Conservation (phyloP, 2,888 invertebrate species). For the Oscheius sp. region DNA sequence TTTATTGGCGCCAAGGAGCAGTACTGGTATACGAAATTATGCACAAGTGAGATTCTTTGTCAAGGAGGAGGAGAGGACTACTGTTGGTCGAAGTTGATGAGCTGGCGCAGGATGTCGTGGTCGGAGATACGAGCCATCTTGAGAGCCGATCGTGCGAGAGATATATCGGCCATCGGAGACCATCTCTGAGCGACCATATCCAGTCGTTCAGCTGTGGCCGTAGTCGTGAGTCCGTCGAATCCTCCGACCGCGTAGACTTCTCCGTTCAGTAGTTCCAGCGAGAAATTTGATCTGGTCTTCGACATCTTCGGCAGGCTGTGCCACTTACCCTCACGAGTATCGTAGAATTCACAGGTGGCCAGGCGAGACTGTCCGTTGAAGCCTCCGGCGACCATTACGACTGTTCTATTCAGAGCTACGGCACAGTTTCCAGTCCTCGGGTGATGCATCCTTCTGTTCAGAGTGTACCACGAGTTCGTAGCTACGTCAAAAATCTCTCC, state of each 20-base stretch:
- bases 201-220: constrained; percentile 15
- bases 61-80: not conserved
- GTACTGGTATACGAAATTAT: constrained; percentile 5
- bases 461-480: constrained; percentile 9
- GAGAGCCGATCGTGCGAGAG: constrained; percentile 46
- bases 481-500: constrained; percentile 46
- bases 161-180: constrained; percentile 41
- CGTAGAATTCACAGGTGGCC: constrained; percentile 50
- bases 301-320: constrained; percentile 47
- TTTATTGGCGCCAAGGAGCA: not conserved
- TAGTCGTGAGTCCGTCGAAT: constrained; percentile 44
- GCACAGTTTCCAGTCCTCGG: constrained; percentile 48
- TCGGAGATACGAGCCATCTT: constrained; percentile 42
- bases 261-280: constrained; percentile 18
- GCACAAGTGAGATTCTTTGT: constrained; percentile 3
- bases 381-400: constrained; percentile 45
- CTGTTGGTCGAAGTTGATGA: constrained; percentile 40
- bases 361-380: constrained; percentile 47
- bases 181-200: constrained; percentile 30
- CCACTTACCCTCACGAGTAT: constrained; percentile 51
- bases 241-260: constrained; percentile 52
- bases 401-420: constrained; percentile 38
- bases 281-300: constrained; percentile 38
- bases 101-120: constrained; percentile 43
- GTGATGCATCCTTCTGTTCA: constrained; percentile 40